Evolutionary conservation across 2,113 vertebrate species (phyloP), one percentile per base, ranked within the genome.

Genomic region (Ramphastos sulfuratus): DNA sequence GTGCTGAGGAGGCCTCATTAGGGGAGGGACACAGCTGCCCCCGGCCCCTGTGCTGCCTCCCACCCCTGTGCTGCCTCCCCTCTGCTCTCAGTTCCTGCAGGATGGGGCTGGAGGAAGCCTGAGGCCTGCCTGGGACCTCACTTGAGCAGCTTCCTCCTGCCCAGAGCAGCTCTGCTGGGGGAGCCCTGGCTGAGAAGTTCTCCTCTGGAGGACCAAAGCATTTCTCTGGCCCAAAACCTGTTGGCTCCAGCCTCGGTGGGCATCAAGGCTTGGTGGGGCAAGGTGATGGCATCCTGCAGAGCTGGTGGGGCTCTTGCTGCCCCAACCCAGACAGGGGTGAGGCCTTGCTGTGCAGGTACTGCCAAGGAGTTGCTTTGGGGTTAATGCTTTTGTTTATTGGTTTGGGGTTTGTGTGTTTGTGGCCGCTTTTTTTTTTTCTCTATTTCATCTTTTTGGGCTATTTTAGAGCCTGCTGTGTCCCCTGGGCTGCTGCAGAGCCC

Each of bases 81-180:
- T 28, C 0, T 2, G 52, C 44, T 69, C 85, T 30, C 6, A 1
- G 28, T 74, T 50, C 63, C 70, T 23, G 33, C 39, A 4, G 30
- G n/a, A 0, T 7, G 20, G 14, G 35, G 33, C 10, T 21, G 59
- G 30, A 52, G 52, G 72, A 48, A 35, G 54, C 1, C 3, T 4
- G 1, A 1, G 2, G 21, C 48, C n/a, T 14, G 17, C 44, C 52
- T 2, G 2, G 31, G 31, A 46, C 12, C 20, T 42, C 0, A 2
- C 13, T 17, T 1, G 18, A 52, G 11, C n/a, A 55, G 60, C 66
- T 73, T 79, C 60, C 20, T 64, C 30, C 31, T 44, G 17, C 35
- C 8, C 2, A 14, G 9, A 21, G 31, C 17, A 4, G 30, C 33
- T 70, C n/a, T 7, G 5, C 48, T 50, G 33, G 2, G 13, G 33